Evolutionary conservation across 92 coral and sea anemone species (phyloP), one percentile per base, ranked within the genome.

Genomic region (Montipora capitata): DNA sequence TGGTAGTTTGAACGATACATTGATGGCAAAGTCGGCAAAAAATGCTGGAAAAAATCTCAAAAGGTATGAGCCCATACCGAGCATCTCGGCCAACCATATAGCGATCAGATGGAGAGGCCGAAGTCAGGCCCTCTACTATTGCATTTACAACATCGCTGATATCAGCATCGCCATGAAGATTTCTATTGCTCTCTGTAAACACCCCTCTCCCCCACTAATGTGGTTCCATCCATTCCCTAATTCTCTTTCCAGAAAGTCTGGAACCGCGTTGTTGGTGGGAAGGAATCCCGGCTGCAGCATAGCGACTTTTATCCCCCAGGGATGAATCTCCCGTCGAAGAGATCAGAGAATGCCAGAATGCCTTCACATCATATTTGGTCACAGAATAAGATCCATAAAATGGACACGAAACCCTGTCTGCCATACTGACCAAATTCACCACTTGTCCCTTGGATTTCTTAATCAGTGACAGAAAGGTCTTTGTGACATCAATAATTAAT

Each of bases 351-450:
- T 94, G 95, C 4, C 94, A 92, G 58, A 94, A 94, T 16, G 94
- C 95, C 68, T 94, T 95, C 18, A 92, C 92, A 17, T 92, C 98
- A 90, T 89, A 92, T 54, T 94, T 94, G 49, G 83, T 58, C 70
- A 87, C 65, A 75, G 84, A 73, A 45, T 94, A 94, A 27, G 94
- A 82, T 8, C 66, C 87, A 39, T 73, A 72, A 79, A 72, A 90
- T 14, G 45, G 73, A 39, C 44, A 58, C 3, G 90, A 79, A 43
- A 74, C 10, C 3, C 87, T 85, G 10, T 90, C 94, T 90, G 20
- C 41, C 39, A 39, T 6, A 65, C 95, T 92, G 20, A 93, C 88
- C 9, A 92, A 68, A 72, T 92, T 92, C 6, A 92, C 80, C 38
- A 89, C 87, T 54, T 93, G 85, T 0, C 95, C 95, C 39, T 40